Conservation (phyloP, 2,797 vertebrate genomes). For the Cephalopachus bancanus region DNA sequence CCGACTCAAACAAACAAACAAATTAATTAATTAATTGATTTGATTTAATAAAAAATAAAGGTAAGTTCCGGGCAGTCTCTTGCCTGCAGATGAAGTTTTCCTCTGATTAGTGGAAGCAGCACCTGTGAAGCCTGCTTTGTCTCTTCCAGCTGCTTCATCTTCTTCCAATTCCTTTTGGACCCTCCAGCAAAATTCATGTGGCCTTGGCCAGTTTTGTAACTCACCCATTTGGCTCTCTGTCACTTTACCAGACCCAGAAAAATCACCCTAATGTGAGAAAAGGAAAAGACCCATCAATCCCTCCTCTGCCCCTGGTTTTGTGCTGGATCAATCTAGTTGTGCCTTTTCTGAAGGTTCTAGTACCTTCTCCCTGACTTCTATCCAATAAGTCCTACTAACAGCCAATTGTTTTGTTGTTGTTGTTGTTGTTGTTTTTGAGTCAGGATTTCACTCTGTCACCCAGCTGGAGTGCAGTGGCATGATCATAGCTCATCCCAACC, state of each 20-base stretch:
- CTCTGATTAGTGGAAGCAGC: not conserved
- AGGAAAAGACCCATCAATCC: not conserved
- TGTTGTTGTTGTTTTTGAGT: too few relatives aligned
- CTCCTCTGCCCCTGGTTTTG: accelerated
- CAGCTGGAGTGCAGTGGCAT: too few relatives aligned
- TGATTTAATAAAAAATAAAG: not conserved
- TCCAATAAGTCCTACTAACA: not conserved
- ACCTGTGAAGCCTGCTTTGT: not conserved
- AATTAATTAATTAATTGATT: too few relatives aligned
- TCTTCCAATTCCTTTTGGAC: not conserved
- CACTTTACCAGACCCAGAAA: not conserved
- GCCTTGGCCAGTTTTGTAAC: not conserved
- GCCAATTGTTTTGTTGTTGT: too few relatives aligned
- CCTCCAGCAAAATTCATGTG: not conserved
- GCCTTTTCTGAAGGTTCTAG: not conserved
- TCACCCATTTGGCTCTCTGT: not conserved
- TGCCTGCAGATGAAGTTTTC: not conserved
- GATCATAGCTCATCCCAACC: too few relatives aligned
- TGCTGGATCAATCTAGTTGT: not conserved
- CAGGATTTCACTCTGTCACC: too few relatives aligned
- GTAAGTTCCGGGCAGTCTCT: not conserved
- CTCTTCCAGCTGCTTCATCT: not conserved
- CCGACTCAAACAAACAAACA: too few relatives aligned
- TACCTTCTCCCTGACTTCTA: not conserved
- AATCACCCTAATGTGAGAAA: not conserved